Evolutionary conservation across 2,113 vertebrate genomes (phyloP).

Genomic region (Leuciscus idus): DNA sequence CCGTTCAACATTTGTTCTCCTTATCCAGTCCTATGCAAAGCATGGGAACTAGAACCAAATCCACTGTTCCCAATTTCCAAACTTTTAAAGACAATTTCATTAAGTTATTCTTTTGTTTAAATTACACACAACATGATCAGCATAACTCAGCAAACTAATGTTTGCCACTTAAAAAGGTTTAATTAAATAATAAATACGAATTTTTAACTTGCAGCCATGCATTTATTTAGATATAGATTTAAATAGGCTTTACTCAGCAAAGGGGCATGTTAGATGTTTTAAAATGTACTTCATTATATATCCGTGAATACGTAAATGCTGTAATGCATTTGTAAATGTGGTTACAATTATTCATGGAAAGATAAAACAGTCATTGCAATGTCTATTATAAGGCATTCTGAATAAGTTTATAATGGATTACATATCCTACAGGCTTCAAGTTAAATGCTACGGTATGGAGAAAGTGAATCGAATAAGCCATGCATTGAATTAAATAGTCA

Average conservation of each 20-base stretch:
- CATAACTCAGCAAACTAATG: no score
- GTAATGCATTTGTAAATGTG: neutral
- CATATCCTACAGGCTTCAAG: neutral
- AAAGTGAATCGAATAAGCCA: neutral
- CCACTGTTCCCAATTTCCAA: no score
- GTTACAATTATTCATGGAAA: neutral
- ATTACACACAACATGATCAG: no score
- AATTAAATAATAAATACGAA: no score
- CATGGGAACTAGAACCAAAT: no score
- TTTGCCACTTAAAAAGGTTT: no score
- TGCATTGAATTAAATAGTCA: constrained; percentile 2
- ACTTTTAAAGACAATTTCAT: no score
- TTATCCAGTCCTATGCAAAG: no score
- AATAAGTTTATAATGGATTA: neutral
- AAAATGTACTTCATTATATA: neutral
- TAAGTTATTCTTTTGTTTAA: no score
- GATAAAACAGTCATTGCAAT: neutral
- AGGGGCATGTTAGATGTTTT: neutral
- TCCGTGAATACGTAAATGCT: neutral
- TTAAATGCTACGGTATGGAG: neutral
- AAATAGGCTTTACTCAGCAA: neutral
- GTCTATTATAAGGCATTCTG: neutral
- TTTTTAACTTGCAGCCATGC: no score
- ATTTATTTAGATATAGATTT: no score
- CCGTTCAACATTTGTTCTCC: no score